phyloP scores from a whole-genome alignment of 2,888 invertebrate species.

The Hypena proboscidalis region DNA sequence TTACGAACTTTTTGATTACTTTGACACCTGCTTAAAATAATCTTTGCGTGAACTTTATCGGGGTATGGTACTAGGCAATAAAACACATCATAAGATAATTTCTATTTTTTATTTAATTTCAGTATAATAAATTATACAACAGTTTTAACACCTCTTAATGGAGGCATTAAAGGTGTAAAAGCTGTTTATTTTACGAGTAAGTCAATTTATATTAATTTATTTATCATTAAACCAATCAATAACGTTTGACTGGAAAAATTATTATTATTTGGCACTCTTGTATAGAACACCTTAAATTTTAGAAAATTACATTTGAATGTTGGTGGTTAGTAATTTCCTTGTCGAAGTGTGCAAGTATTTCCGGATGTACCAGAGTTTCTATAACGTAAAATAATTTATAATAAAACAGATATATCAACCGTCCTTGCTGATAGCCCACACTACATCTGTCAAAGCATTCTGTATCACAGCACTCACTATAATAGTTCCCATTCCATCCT shows the following conservation, averaged over 20 bases:
- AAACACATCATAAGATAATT: conserved; percentile 65
- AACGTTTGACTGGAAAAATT: conserved; percentile 26
- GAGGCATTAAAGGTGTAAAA: conserved; percentile 77
- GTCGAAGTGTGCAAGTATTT: conserved; percentile 12
- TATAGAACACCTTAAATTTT: conserved; percentile 26
- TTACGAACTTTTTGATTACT: no score
- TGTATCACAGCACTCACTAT: conserved; percentile 78
- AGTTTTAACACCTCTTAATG: conserved; percentile 74
- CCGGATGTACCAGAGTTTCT: conserved; percentile 14
- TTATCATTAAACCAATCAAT: conserved; percentile 36
- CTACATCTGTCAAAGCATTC: conserved; percentile 63
- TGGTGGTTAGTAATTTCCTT: conserved; percentile 10
- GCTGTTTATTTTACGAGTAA: conserved; percentile 71
- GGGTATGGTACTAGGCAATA: neutral
- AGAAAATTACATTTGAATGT: conserved; percentile 15
- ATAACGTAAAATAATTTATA: conserved; percentile 32
- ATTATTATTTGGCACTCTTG: conserved; percentile 60
- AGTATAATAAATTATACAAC: conserved; percentile 79
- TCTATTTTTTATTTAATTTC: conserved; percentile 78
- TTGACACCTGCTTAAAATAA: no score
- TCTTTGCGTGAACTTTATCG: no score
- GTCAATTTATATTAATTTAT: conserved; percentile 60
- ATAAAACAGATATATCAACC: conserved; percentile 37
- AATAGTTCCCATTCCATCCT: conserved; percentile 59
- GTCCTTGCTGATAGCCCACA: conserved; percentile 50